A percentile compares a stretch with the other conserved stretches of the same genome.
These are phyloP conservation scores for Drosophila hydei DNA, from an alignment of 1,140 invertebrate species.

Conservation along the genomic window DNA sequence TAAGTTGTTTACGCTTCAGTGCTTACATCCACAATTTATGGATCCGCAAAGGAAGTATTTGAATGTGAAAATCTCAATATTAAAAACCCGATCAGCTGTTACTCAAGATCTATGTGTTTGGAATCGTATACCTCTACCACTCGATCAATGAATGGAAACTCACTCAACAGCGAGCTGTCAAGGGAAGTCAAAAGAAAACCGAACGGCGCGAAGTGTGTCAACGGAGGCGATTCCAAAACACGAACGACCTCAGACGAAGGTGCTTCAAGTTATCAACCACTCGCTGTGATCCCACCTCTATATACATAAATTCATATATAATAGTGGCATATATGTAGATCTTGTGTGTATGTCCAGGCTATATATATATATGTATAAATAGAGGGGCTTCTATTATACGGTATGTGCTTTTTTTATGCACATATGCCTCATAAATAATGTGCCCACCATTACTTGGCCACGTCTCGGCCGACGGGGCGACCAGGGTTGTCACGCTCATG, in stretches of 20 bases:
- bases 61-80: neutral
- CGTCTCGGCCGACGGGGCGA: slow-evolving; percentile 25
- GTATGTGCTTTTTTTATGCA: slow-evolving; percentile 75
- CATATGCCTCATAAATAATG: slow-evolving; percentile 78
- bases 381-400: slow-evolving; percentile 64
- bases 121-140: too few relatives aligned
- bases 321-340: slow-evolving; percentile 19
- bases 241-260: slow-evolving; percentile 69
- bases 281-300: slow-evolving; percentile 10
- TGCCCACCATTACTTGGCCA: slow-evolving; percentile 72
- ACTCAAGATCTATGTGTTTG: too few relatives aligned
- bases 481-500: slow-evolving; percentile 62
- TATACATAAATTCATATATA: slow-evolving; percentile 5
- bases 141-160: slow-evolving; percentile 31
- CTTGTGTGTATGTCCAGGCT: slow-evolving; percentile 34
- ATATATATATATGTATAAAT: slow-evolving; percentile 1
- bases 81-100: neutral
- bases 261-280: slow-evolving; percentile 46
- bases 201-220: slow-evolving; percentile 27
- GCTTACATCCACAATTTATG: neutral
- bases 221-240: slow-evolving; percentile 51
- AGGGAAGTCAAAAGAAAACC: slow-evolving; percentile 14
- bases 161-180: slow-evolving; percentile 20
- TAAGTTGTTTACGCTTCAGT: neutral
- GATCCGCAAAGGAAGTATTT: too few relatives aligned